Evolutionary conservation across 2,797 vertebrate species (phyloP).

Genomic region (Ptychadena robeensis): DNA sequence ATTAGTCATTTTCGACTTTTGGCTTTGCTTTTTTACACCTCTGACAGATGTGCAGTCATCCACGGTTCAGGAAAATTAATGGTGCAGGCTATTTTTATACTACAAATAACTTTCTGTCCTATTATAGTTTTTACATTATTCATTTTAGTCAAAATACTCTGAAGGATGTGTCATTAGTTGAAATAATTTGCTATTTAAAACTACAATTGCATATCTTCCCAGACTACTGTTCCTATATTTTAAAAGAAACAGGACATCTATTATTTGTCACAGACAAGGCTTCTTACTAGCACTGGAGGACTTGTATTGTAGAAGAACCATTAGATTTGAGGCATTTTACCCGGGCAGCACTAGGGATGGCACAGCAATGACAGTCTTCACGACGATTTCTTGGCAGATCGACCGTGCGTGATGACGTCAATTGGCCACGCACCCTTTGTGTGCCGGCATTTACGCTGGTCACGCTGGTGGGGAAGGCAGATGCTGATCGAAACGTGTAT

Average conservation of each 20-base stretch:
- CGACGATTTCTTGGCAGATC: too few species aligned
- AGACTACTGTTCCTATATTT: neutral
- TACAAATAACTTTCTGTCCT: slow-evolving; percentile 33
- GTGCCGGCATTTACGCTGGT: too few species aligned
- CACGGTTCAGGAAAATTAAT: slow-evolving; percentile 47
- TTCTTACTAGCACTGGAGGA: neutral
- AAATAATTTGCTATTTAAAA: slow-evolving; percentile 2
- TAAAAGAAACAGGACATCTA: neutral
- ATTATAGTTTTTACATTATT: slow-evolving; percentile 41
- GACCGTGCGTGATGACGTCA: too few species aligned
- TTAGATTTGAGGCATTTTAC: neutral
- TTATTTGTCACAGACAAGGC: neutral
- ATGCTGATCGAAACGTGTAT: too few species aligned
- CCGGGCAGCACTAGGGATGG: neutral
- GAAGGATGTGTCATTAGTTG: slow-evolving; percentile 17
- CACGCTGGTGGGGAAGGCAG: too few species aligned
- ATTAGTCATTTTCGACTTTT: slow-evolving; percentile 52
- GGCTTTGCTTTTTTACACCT: slow-evolving; percentile 42
- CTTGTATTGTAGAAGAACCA: neutral
- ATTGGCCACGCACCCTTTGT: too few species aligned
- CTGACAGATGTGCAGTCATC: slow-evolving; percentile 54
- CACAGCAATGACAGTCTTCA: neutral
- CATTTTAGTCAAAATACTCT: slow-evolving; percentile 40
- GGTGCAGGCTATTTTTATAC: slow-evolving; percentile 36
- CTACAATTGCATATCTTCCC: neutral